These are phyloP conservation scores for Spheniscus humboldti DNA, from an alignment of 2,797 vertebrate species.

Conservation along the genomic window DNA sequence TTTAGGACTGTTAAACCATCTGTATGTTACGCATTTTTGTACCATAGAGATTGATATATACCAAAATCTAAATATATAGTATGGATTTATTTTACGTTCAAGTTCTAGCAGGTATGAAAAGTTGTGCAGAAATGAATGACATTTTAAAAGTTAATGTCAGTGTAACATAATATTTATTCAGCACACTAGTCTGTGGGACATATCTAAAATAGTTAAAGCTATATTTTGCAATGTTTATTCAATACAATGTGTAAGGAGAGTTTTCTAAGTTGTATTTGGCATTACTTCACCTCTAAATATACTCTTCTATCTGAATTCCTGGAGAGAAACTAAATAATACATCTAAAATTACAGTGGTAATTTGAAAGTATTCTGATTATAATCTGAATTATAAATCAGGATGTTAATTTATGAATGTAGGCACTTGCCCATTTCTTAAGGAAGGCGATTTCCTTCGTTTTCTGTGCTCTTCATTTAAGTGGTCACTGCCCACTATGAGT, in stretches of 20 bases:
- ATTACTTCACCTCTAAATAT: not conserved
- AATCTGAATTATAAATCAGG: not conserved
- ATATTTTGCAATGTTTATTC: not conserved
- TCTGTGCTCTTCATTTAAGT: slow-evolving; percentile 25
- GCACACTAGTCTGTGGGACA: not conserved
- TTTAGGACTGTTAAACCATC: not conserved
- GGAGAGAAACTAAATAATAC: not conserved
- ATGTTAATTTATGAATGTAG: not conserved
- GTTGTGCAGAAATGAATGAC: not conserved
- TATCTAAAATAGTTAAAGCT: not conserved
- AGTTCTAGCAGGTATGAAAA: not conserved
- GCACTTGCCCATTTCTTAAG: not conserved
- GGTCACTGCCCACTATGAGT: slow-evolving; percentile 2
- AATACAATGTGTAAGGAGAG: not conserved
- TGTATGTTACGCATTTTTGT: not conserved
- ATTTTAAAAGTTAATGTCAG: not conserved
- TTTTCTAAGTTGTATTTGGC: not conserved
- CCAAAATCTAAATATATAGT: not conserved
- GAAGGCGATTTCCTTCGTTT: not conserved
- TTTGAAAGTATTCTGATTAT: not conserved
- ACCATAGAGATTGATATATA: not conserved
- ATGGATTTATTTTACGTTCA: not conserved
- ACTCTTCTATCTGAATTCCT: not conserved
- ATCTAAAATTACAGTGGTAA: not conserved
- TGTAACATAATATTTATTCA: not conserved